A percentile compares a stretch with the other conserved stretches of the same genome.
Conservation (phyloP, 2,797 vertebrate genomes). For the Clarias platycephalus region DNA sequence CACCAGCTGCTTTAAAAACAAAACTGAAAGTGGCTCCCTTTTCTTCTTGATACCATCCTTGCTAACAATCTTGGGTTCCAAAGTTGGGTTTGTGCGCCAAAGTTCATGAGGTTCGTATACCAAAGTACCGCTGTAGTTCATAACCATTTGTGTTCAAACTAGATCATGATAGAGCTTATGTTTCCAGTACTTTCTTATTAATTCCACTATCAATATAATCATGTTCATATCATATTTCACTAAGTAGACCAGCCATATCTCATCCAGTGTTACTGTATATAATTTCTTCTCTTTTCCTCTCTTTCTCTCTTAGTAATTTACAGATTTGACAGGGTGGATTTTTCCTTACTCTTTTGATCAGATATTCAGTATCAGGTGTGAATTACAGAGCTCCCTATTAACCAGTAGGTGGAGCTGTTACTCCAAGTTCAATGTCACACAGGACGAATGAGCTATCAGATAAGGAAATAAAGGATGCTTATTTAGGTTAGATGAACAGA, state of each 20-base stretch:
- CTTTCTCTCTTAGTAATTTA: neutral
- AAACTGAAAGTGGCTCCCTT: too few species aligned
- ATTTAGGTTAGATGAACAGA: neutral
- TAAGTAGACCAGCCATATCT: neutral
- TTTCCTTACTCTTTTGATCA: neutral
- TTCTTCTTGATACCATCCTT: too few species aligned
- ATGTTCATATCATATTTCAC: neutral
- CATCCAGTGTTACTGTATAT: neutral
- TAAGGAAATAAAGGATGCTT: neutral
- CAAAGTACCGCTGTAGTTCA: neutral
- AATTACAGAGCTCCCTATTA: constrained; percentile 52
- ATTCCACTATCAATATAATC: neutral
- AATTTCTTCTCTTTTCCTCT: neutral
- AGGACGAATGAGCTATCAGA: constrained; percentile 26
- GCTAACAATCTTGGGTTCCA: too few species aligned
- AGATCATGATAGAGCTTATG: neutral
- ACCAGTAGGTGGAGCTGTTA: constrained; percentile 53
- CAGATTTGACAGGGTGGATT: constrained; percentile 6
- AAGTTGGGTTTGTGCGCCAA: too few species aligned
- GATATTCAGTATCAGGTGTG: constrained; percentile 27
- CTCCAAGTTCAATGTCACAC: constrained; percentile 42
- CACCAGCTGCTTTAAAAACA: too few species aligned
- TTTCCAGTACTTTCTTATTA: neutral
- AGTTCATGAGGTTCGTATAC: too few species aligned
- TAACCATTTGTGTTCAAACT: neutral